Base-by-base conservation (phyloP, 2,888 invertebrate genomes). In the Danaus chrysippus region DNA sequence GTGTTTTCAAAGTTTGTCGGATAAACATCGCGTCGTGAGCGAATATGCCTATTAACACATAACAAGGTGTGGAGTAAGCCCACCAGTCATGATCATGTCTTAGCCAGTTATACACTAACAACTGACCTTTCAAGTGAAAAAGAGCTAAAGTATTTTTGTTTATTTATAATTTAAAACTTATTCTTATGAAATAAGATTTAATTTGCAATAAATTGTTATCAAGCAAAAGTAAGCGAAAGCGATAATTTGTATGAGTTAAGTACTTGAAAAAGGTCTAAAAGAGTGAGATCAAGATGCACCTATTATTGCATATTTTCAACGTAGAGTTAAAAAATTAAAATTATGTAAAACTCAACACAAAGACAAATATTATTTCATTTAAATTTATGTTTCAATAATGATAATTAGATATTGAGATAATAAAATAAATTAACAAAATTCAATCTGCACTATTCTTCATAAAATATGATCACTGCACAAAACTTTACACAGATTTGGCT, bases 11-110 rank as follows among this genome's bases (percentile, higher is more conserved):
- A 86, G 83, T 83, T 84, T 75, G 79, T 76, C 79, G 83, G 87
- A 87, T 90, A 90, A 88, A 85, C 84, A 87, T 86, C 82, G 79
- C 77, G 84, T 90, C 91, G 90, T 91, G 91, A 88, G 88, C 84
- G 86, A 88, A 87, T 86, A 84, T 83, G 88, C 79, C 89, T 88
- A 89, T 90, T 91, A 89, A 88, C 90, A 91, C 87, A 84, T 91
- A 91, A 90, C 91, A 82, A 91, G 89, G 90, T 91, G 90, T 90
- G 83, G 89, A 91, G 80, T 85, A 86, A 84, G 83, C 88, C 84
- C 86, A 87, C 87, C 86, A 89, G 90, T 88, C 89, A 89, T 88
- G 89, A 89, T 86, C 88, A 87, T 87, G 90, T 88, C 89, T 91
- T 84, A 84, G 78, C 87, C 75, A 87, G 88, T 87, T 90, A 87